phyloP scores from a whole-genome alignment of 1,140 invertebrate species.

The Berghia stephanieae region DNA sequence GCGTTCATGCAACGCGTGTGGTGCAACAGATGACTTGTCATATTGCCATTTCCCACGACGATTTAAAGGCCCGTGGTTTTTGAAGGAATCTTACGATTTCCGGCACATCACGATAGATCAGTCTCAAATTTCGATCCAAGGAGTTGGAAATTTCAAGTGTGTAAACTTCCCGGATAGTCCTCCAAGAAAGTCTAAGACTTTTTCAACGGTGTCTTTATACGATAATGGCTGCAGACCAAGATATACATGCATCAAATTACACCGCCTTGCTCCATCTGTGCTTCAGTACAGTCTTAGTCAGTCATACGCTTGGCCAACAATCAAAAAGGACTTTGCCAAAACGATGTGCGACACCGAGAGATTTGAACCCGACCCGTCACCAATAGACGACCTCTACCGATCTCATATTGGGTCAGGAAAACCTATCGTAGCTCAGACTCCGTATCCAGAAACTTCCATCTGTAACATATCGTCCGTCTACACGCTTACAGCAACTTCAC shows the following conservation, averaged over 20 bases:
- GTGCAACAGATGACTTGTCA: constrained; percentile 25
- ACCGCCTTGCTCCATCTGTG: constrained; percentile 36
- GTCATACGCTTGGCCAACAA: constrained; percentile 44
- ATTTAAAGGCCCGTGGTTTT: constrained; percentile 39
- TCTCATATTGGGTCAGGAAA: constrained; percentile 41
- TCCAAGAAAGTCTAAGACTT: constrained; percentile 28
- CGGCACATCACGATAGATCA: constrained; percentile 34
- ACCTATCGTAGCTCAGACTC: constrained; percentile 38
- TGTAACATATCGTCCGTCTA: constrained; percentile 42
- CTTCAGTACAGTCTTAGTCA: constrained; percentile 40
- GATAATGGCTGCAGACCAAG: constrained; percentile 51
- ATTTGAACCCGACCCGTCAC: constrained; percentile 42
- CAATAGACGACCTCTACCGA: constrained; percentile 45
- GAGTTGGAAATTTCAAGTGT: constrained; percentile 45
- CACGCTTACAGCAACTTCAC: constrained; percentile 39
- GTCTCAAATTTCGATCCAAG: constrained; percentile 36
- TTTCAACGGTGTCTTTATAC: constrained; percentile 45
- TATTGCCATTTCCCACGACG: constrained; percentile 40
- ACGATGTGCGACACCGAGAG: constrained; percentile 34
- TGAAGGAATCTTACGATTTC: constrained; percentile 27
- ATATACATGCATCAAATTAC: constrained; percentile 44
- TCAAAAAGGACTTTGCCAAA: constrained; percentile 31
- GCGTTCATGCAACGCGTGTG: constrained; percentile 43
- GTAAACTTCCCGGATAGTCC: constrained; percentile 41
- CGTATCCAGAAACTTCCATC: not conserved